Base-by-base conservation (phyloP, 1,140 invertebrate species). In the Colletes latitarsis region DNA sequence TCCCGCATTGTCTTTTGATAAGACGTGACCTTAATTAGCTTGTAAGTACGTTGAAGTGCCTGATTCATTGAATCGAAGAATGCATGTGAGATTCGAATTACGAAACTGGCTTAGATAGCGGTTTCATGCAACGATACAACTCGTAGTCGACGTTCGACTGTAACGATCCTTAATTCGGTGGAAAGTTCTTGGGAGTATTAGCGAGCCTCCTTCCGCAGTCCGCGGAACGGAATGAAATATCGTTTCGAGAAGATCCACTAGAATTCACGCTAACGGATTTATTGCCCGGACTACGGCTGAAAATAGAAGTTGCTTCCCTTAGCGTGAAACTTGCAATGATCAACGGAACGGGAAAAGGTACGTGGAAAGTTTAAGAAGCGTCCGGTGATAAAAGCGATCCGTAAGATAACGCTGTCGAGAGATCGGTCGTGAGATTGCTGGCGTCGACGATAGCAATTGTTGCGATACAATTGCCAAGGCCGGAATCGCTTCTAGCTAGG, bases 401-500 rank as follows among this genome's bases (percentile, higher is more conserved):
- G 21, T 53, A 39, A 39, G 60, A 66, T 68, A 70, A 41, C 58
- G 39, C 19, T 53, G 49, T 58, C 41, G 55, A 55, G 52, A 75
- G 76, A 68, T 77, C 67, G 64, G 57, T 49, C 15, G 15, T 15
- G 53, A 72, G 63, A 73, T 84, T 77, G 52, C 63, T 30, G 12
- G 57, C 30, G 52, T 52, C 77, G 52, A 63, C 63, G 49, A 62
- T 77, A 58, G 52, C 66, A 82, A 82, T 79, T 78, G 80, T 60
- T 58, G 17, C n/a, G 39, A 57, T 75, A 82, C 75, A 76, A 85
- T 76, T 57, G 79, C 49, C 74, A 77, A 68, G 69, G 64, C 58
- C 84, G 67, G 70, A 86, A 82, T 79, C 58, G 71, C 71, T 82
- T 21, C 49, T n/a, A 53, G 71, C 60, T 68, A 86, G 63, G 58